Conservation (phyloP, 2,888 invertebrate genomes). For the Pollenia griseotomentosa region DNA sequence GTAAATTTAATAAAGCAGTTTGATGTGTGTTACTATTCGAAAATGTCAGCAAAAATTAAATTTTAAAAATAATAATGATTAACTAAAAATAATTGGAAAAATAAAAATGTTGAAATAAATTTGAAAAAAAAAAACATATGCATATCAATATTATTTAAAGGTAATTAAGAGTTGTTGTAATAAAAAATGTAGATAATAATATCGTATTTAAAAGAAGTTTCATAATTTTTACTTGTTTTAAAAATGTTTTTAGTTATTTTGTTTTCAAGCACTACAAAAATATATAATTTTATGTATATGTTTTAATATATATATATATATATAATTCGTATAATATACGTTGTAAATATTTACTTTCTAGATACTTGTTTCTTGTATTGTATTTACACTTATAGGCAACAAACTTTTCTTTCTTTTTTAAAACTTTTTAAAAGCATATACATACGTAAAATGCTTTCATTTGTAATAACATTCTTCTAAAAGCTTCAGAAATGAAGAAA, state of each 20-base stretch:
- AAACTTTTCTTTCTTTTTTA: conserved; percentile 38
- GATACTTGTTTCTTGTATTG: conserved; percentile 33
- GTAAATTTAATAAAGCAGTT: too few species aligned
- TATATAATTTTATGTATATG: conserved; percentile 54
- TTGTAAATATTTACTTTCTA: conserved; percentile 63
- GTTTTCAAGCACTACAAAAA: conserved; percentile 70
- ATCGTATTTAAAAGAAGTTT: conserved; percentile 31
- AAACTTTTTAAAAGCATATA: not conserved
- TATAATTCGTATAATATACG: conserved; percentile 47
- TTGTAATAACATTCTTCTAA: not conserved
- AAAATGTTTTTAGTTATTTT: conserved; percentile 40
- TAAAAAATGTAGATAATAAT: conserved; percentile 28
- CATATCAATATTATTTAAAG: conserved; percentile 19
- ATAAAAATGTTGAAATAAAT: not conserved
- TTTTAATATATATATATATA: conserved; percentile 42
- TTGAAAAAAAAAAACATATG: not conserved
- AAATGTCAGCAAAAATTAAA: too few species aligned
- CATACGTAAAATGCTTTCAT: too few species aligned
- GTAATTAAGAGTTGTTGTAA: conserved; percentile 13
- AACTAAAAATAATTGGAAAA: not conserved
- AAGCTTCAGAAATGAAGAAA: conserved; percentile 36
- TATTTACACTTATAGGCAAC: conserved; percentile 66
- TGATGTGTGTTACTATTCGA: too few species aligned
- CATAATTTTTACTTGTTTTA: conserved; percentile 10
- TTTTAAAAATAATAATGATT: not conserved